Percentiles rank a stretch among this genome's conserved stretches.
These are phyloP conservation scores for Tillus elongatus DNA, from an alignment of 2,888 invertebrate genomes.

Conservation along the genomic window DNA sequence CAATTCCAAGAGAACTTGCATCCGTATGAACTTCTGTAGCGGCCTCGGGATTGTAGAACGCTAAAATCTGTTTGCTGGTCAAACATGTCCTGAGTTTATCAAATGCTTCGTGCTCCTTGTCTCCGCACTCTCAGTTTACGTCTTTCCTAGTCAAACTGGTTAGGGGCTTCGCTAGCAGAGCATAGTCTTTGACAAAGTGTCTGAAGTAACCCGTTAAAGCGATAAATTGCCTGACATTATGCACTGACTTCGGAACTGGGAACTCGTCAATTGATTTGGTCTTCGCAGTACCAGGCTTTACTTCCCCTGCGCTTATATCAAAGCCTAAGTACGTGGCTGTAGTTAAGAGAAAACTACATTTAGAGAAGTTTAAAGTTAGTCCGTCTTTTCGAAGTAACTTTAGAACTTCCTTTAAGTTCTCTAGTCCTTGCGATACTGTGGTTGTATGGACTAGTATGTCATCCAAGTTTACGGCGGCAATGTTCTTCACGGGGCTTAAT, in stretches of 20 bases:
- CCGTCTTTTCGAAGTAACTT: too few species aligned
- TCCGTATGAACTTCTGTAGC: conserved; percentile 33
- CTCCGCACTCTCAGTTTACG: conserved; percentile 24
- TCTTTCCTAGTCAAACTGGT: too few species aligned
- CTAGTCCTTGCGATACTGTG: too few species aligned
- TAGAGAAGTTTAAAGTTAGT: conserved; percentile 17
- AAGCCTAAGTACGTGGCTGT: conserved; percentile 21
- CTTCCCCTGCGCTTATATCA: too few species aligned
- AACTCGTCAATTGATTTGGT: too few species aligned
- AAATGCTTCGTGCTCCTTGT: conserved; percentile 20
- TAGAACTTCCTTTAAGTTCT: conserved; percentile 12
- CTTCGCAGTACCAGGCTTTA: too few species aligned
- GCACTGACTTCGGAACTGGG: too few species aligned
- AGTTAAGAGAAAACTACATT: conserved; percentile 20
- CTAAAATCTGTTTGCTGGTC: conserved; percentile 23
- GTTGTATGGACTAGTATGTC: conserved; percentile 14
- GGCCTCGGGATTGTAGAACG: too few species aligned
- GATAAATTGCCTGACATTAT: conserved; percentile 27
- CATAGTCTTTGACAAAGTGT: conserved; percentile 24
- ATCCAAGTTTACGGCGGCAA: conserved; percentile 14
- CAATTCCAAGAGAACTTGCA: conserved; percentile 28
- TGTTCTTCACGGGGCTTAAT: conserved; percentile 12
- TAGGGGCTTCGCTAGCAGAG: conserved; percentile 21
- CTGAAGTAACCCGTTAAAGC: conserved; percentile 27
- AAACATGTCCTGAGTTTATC: conserved; percentile 21